Percentiles rank a stretch among this genome's conserved stretches.
Evolutionary conservation across 2,797 vertebrate genomes (phyloP).

Genomic region (Enteromius radiatus): DNA sequence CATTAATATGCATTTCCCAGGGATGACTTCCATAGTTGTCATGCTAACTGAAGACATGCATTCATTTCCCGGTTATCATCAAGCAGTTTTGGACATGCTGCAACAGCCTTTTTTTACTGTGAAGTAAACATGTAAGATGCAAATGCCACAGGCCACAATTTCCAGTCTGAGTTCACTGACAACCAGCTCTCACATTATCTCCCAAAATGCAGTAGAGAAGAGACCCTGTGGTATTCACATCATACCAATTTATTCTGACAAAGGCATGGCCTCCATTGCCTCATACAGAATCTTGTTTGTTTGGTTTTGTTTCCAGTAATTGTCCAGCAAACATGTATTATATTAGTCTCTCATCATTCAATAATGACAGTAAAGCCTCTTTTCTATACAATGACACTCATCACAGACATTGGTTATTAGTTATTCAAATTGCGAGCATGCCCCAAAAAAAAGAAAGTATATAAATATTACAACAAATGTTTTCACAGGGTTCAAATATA

Average conservation of each 20-base stretch:
- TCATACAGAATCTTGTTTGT: neutral
- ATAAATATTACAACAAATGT: slow-evolving; percentile 18
- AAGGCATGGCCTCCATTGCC: slow-evolving; percentile 1
- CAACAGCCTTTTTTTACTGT: slow-evolving; percentile 19
- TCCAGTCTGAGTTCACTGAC: slow-evolving; percentile 44
- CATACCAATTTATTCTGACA: slow-evolving; percentile 9
- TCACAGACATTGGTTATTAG: slow-evolving; percentile 8
- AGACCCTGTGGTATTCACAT: slow-evolving; percentile 35
- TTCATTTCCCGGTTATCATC: slow-evolving; percentile 62
- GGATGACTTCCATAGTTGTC: slow-evolving; percentile 63
- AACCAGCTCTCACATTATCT: slow-evolving; percentile 19
- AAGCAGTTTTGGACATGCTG: slow-evolving; percentile 67
- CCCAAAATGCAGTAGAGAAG: slow-evolving; percentile 15
- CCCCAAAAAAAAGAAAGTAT: neutral
- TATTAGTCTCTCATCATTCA: neutral
- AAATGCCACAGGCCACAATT: slow-evolving; percentile 41
- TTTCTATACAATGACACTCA: neutral
- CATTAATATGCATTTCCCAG: slow-evolving; percentile 42
- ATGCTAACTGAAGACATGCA: slow-evolving; percentile 68
- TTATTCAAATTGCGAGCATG: slow-evolving; percentile 12
- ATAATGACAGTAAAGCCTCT: slow-evolving; percentile 1
- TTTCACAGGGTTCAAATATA: slow-evolving; percentile 15
- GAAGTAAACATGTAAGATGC: slow-evolving; percentile 54
- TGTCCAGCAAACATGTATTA: neutral
- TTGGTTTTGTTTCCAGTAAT: neutral